Evolutionary conservation across 2,113 vertebrate genomes (phyloP), one percentile per base, ranked within the genome.

Genomic region (Promerops cafer): DNA sequence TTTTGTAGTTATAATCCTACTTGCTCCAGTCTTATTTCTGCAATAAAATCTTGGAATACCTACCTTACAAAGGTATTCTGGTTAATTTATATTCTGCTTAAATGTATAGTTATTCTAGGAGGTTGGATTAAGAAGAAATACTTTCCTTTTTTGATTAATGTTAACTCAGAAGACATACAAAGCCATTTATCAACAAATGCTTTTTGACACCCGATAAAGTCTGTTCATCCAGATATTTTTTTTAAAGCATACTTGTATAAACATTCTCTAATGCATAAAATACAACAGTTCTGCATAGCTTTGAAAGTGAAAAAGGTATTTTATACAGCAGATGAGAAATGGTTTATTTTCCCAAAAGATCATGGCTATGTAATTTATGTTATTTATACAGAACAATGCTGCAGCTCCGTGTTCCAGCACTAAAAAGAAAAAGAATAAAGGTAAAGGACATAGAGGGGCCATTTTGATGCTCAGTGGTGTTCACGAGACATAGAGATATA

Each of bases 181-280:
- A 94, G 19, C 35, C 59, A 66, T 97, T 96, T 87, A 96, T 96
- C 82, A 97, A 42, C 31, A 89, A 80, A 83, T 74, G 30, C 10
- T 1, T 85, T 97, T 85, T 96, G 94, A 94, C 82, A 96, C 80
- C 59, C 7, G 89, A 96, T 96, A 77, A 93, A 96, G 70, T 92
- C 89, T 96, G 84, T 90, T 96, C 65, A 83, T 89, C 81, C 72
- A 85, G 56, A 47, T 72, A 7, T 77, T 89, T 83, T 83, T 92
- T 87, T 90, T 84, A 64, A 96, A 89, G 17, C 47, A 37, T 90
- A 68, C 54, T 93, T 92, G 22, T 93, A 89, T 95, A 96, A 97
- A 95, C 82, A 92, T 86, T 95, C 63, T 75, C 27, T 80, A 92
- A 87, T 63, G 37, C 40, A 89, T 95, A 91, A 97, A 94, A 88